Evolutionary conservation across 2,797 vertebrate genomes (phyloP).

Genomic region (Paguma larvata): DNA sequence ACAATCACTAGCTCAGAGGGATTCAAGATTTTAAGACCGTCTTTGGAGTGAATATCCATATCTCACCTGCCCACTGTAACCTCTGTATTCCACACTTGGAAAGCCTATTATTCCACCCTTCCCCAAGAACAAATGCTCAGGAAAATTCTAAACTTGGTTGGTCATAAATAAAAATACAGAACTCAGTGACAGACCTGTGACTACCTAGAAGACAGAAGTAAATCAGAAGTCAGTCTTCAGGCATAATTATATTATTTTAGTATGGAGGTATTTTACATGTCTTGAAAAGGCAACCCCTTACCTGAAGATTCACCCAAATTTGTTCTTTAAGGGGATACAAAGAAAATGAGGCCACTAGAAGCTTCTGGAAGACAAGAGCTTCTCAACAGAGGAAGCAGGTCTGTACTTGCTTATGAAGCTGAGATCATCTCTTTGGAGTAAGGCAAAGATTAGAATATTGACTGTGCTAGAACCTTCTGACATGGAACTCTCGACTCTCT

Average conservation of each 20-base stretch:
- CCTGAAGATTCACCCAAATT: background rate
- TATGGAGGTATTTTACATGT: background rate
- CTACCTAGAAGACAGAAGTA: background rate
- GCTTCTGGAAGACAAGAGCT: background rate
- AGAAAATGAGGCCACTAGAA: background rate
- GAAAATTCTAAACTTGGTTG: background rate
- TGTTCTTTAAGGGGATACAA: background rate
- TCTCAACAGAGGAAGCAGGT: background rate
- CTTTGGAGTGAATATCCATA: background rate
- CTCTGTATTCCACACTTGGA: background rate
- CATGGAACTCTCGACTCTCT: background rate
- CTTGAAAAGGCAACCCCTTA: background rate
- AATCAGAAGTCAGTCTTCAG: background rate
- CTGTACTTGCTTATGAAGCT: background rate
- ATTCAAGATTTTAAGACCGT: background rate
- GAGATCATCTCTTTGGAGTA: background rate
- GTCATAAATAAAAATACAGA: background rate
- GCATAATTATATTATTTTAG: background rate
- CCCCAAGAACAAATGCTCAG: background rate
- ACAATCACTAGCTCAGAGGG: background rate
- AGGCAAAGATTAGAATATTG: background rate
- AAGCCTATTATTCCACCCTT: background rate
- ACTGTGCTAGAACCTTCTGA: background rate
- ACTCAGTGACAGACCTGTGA: background rate
- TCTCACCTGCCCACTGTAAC: too few relatives aligned